Evolutionary conservation across 2,888 invertebrate species (phyloP), one percentile per base, ranked within the genome.

Genomic region (Lasioglossum vierecki): DNA sequence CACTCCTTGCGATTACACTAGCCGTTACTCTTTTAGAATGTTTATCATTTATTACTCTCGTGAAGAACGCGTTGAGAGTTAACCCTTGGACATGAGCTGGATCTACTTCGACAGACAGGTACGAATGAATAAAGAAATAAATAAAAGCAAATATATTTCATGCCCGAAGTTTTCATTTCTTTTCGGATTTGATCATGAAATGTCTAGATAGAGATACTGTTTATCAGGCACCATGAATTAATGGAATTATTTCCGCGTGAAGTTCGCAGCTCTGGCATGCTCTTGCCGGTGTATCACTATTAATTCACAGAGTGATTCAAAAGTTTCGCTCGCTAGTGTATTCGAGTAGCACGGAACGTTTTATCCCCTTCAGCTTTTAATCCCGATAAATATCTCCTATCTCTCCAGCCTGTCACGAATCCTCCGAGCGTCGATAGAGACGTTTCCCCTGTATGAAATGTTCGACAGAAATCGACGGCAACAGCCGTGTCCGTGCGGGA

Each of bases 381-480:
- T 57, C 46, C 11, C 46, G n/a, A n/a, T 46, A 68, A 68, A 68
- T 46, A 30, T 35, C 49, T 39, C 15, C 46, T 18, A 26, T 68
- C 30, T 63, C 18, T 46, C 46, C 22, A 35, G 30, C 35, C 35
- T 35, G 57, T 57, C 39, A 26, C 82, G 39, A 68, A 68, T 15
- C 44, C 22, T 71, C 53, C 30, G 53, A 46, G 6, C 53, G 30
- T 22, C 0, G 76, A 72, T 46, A 35, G 44, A 63, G 30, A 63
- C 71, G 72, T 72, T 71, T 53, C 41, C 3, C 73, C 9, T 22
- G 30, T 18, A 66, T 49, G 82, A 60, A 9, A 73, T 30, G 68
- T 70, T 81, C 76, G 81, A 78, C 73, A 73, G 66, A 68, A 68
- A 82, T 83, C 72, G 82, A 82, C 73, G 63, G 66, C 22, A 66